Conservation (phyloP, 2,888 invertebrate genomes). For the Cremastinae sp. region DNA sequence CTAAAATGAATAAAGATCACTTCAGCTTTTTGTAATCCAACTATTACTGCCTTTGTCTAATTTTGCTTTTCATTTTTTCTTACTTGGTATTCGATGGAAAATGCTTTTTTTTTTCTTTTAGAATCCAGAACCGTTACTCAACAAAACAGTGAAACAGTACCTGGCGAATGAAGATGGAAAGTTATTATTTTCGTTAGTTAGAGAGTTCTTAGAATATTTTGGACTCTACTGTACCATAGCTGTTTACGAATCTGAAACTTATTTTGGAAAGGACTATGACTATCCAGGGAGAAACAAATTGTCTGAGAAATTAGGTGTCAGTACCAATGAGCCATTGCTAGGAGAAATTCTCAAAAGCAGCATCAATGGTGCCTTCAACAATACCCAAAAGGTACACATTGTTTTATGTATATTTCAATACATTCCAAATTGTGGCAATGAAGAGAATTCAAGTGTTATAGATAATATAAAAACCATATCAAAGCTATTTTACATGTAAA, state of each 20-base stretch:
- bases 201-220: slow-evolving; percentile 91
- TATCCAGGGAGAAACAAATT: slow-evolving; percentile 82
- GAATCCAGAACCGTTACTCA: slow-evolving; percentile 81
- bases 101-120: slow-evolving; percentile 69
- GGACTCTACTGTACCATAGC: slow-evolving; percentile 89
- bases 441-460: too few relatives aligned
- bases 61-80: slow-evolving; percentile 13
- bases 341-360: slow-evolving; percentile 77
- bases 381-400: slow-evolving; percentile 73
- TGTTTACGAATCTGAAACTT: slow-evolving; percentile 91
- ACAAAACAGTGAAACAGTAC: slow-evolving; percentile 83
- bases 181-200: slow-evolving; percentile 84
- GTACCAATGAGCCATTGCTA: slow-evolving; percentile 76
- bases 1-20: slow-evolving; percentile 36
- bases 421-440: too few relatives aligned
- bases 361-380: slow-evolving; percentile 75
- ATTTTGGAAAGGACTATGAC: slow-evolving; percentile 84
- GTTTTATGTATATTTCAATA: too few relatives aligned
- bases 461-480: too few relatives aligned
- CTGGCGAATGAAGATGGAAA: slow-evolving; percentile 83
- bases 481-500: too few relatives aligned
- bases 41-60: not conserved
- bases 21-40: too few relatives aligned
- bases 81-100: not conserved
- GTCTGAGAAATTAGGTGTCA: slow-evolving; percentile 77